phyloP scores from a whole-genome alignment of 2,113 vertebrate genomes.

The Hyaena hyaena region DNA sequence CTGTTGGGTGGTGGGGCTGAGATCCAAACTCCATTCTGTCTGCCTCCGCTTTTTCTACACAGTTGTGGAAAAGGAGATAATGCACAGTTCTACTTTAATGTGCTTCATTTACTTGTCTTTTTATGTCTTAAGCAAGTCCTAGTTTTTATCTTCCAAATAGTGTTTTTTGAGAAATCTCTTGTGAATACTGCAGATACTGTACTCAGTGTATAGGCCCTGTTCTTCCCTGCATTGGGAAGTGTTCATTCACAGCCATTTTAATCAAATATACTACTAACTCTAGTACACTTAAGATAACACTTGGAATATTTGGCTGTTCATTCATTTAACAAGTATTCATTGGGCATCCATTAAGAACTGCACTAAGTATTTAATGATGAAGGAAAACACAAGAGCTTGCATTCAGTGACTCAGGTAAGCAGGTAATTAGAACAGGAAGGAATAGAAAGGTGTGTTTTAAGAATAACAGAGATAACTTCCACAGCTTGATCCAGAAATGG shows the following conservation, averaged over 20 bases:
- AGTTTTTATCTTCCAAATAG: neutral
- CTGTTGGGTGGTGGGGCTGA: neutral
- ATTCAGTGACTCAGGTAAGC: neutral
- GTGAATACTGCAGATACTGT: neutral
- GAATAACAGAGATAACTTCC: neutral
- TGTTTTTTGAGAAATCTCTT: neutral
- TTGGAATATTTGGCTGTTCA: neutral
- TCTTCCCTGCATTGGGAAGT: neutral
- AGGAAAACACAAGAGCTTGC: neutral
- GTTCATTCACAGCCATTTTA: neutral
- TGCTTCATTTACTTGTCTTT: neutral
- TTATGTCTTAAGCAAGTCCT: neutral
- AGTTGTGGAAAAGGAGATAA: conserved; percentile 14
- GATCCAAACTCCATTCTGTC: neutral
- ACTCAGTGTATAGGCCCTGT: neutral
- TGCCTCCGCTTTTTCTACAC: neutral
- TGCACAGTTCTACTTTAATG: neutral
- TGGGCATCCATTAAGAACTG: neutral
- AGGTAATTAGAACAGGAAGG: neutral
- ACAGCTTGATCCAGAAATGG: neutral
- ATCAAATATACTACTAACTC: neutral
- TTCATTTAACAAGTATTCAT: neutral
- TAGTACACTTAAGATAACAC: neutral
- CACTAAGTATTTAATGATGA: neutral
- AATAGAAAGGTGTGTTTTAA: neutral